These are phyloP conservation scores for Mugil cephalus DNA, from an alignment of 2,113 vertebrate species.

Conservation along the genomic window DNA sequence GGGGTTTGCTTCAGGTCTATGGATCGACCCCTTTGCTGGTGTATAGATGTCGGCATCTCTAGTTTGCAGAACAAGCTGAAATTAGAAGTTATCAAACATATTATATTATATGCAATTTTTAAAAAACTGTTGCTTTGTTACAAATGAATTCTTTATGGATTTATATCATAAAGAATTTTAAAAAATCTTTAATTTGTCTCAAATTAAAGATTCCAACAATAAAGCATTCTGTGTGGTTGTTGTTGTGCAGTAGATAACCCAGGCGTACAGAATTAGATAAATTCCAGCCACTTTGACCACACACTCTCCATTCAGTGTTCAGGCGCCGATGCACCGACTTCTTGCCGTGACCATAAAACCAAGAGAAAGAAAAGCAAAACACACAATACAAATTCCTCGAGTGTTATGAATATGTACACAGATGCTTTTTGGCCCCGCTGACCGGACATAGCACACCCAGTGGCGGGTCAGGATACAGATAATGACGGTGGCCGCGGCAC, in stretches of 20 bases:
- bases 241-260: not conserved
- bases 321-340: not conserved
- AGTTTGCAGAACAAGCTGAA: too few relatives aligned
- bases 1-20: too few relatives aligned
- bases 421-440: conserved; percentile 6
- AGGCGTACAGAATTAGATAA: not conserved
- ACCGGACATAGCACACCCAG: conserved; percentile 46
- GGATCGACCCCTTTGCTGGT: too few relatives aligned
- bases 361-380: conserved; percentile 23
- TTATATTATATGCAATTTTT: too few relatives aligned
- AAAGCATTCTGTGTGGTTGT: too few relatives aligned
- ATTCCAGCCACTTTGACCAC: not conserved
- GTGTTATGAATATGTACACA: conserved; percentile 41
- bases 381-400: conserved; percentile 47
- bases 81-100: too few relatives aligned
- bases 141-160: too few relatives aligned
- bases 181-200: too few relatives aligned
- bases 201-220: too few relatives aligned
- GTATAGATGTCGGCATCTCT: too few relatives aligned
- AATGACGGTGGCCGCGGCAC: conserved; percentile 70
- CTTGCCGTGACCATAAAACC: conserved; percentile 1
- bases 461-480: conserved; percentile 67
- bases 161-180: too few relatives aligned
- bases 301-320: conserved; percentile 9
- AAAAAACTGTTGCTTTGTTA: too few relatives aligned